Percentiles rank a stretch among this genome's conserved stretches.
phyloP scores from a whole-genome alignment of 2,888 invertebrate genomes.

The Caradrina kadenii region DNA sequence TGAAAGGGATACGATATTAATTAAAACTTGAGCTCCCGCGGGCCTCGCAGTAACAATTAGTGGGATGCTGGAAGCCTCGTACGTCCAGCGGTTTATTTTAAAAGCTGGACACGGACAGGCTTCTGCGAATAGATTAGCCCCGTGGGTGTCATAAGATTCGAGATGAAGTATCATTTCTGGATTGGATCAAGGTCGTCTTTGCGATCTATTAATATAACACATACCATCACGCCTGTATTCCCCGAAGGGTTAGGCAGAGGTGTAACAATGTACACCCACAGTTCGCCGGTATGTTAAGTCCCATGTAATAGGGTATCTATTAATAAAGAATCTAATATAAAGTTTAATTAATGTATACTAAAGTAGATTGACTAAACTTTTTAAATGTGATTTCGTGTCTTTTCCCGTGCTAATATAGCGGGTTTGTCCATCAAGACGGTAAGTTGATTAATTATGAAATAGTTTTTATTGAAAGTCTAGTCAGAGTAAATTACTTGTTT shows the following conservation, averaged over 20 bases:
- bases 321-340: no score
- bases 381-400: neutral
- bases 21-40: slow-evolving; percentile 62
- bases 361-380: neutral
- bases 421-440: neutral
- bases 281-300: no score
- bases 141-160: slow-evolving; percentile 48
- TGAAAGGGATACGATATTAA: slow-evolving; percentile 65
- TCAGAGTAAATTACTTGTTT: no score
- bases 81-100: slow-evolving; percentile 46
- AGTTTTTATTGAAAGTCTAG: neutral
- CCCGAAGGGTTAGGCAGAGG: no score
- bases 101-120: slow-evolving; percentile 55
- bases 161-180: slow-evolving; percentile 35
- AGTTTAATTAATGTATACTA: neutral
- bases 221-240: no score
- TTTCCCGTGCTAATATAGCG: neutral
- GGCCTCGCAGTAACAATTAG: slow-evolving; percentile 62
- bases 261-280: no score
- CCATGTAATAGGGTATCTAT: no score
- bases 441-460: neutral
- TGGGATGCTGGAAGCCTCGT: slow-evolving; percentile 47
- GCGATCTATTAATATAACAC: slow-evolving; percentile 19
- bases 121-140: slow-evolving; percentile 51
- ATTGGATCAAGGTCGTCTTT: slow-evolving; percentile 1